Conservation (phyloP, 2,797 vertebrate species). For the Phoeniculus purpureus region DNA sequence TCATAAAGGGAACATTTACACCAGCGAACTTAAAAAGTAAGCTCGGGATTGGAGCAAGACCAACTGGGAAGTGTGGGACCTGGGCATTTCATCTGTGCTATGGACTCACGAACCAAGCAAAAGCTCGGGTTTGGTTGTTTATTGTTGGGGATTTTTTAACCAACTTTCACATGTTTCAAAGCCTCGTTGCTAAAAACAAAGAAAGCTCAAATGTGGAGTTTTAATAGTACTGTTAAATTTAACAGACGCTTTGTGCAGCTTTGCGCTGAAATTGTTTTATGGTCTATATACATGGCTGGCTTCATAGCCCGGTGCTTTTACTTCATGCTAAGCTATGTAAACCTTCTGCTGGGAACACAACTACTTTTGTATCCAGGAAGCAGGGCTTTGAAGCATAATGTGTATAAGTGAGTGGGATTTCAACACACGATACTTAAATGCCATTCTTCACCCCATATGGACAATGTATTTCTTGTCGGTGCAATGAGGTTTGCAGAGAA, state of each 20-base stretch:
- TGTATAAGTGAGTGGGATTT: constrained; percentile 68
- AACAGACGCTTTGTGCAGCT: constrained; percentile 69
- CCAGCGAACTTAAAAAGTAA: constrained; percentile 46
- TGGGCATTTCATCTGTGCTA: background rate
- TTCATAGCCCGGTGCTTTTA: constrained; percentile 52
- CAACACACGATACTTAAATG: constrained; percentile 47
- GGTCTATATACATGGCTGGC: constrained; percentile 59
- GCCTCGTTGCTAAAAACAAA: constrained; percentile 56
- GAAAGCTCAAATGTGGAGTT: constrained; percentile 64
- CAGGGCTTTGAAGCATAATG: constrained; percentile 61
- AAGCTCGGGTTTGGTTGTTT: constrained; percentile 14
- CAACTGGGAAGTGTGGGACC: background rate
- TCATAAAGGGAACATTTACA: constrained; percentile 79
- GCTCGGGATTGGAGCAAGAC: constrained; percentile 70
- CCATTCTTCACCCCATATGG: constrained; percentile 45
- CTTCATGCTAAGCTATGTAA: constrained; percentile 63
- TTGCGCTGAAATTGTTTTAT: constrained; percentile 68
- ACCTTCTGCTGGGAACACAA: constrained; percentile 66
- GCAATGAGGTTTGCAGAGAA: constrained; percentile 38
- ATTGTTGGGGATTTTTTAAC: background rate
- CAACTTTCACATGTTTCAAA: constrained; percentile 35
- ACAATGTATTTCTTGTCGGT: constrained; percentile 67
- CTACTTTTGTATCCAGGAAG: constrained; percentile 69
- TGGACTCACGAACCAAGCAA: background rate
- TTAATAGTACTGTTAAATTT: constrained; percentile 71